phyloP scores from a whole-genome alignment of 2,797 vertebrate species.

The Tauraco hartlaubi region DNA sequence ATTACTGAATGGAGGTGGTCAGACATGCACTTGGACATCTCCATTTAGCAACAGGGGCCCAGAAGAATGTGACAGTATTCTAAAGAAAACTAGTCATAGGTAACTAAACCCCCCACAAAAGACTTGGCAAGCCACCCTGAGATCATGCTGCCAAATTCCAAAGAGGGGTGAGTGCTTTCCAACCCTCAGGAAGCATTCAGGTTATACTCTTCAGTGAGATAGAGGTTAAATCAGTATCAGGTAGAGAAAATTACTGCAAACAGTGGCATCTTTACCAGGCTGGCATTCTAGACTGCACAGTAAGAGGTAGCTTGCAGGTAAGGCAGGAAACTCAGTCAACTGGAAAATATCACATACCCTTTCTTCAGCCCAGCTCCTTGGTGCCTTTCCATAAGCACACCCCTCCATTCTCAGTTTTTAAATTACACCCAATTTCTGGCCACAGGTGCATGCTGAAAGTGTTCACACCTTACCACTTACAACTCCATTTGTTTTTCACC shows the following conservation, averaged over 20 bases:
- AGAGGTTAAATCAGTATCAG: neutral
- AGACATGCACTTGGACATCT: conserved; percentile 27
- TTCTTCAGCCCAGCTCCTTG: neutral
- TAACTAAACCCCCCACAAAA: conserved; percentile 45
- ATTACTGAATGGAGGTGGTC: neutral
- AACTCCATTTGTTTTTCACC: neutral
- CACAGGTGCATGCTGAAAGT: neutral
- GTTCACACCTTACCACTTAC: neutral
- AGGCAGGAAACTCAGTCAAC: neutral
- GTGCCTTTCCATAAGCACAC: neutral
- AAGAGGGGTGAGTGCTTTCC: neutral
- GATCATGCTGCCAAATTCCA: conserved; percentile 26
- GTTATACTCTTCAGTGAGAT: neutral
- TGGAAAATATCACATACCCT: neutral
- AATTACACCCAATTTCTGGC: neutral
- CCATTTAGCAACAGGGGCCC: conserved; percentile 28
- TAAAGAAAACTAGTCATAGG: conserved; percentile 59
- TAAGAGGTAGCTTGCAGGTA: neutral
- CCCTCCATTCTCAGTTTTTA: neutral
- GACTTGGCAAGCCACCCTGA: conserved; percentile 26
- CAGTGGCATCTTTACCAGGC: neutral
- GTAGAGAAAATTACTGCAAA: neutral
- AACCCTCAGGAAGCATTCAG: neutral
- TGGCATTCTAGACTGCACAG: neutral
- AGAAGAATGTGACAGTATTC: conserved; percentile 19